A percentile compares a stretch with the other conserved stretches of the same genome.
These are phyloP conservation scores for Xestia rhomboidea DNA, from an alignment of 2,888 invertebrate species.

Conservation along the genomic window DNA sequence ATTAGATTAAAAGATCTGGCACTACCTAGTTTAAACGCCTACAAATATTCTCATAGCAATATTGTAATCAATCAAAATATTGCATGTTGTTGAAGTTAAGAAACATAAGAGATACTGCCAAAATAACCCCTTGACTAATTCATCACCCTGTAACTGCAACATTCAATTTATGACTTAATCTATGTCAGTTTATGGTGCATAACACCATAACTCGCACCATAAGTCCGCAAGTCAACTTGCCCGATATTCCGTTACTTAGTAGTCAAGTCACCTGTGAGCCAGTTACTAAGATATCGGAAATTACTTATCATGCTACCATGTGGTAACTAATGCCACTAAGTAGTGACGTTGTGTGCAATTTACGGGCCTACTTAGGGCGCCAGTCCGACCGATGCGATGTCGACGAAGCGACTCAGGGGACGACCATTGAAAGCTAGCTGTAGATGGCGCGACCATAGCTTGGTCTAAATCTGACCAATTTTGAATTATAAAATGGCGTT, in stretches of 20 bases:
- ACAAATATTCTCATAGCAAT: neutral
- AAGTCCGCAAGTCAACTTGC: constrained; percentile 7
- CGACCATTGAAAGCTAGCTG: neutral
- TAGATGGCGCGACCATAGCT: neutral
- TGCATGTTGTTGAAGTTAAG: neutral
- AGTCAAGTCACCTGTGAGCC: constrained; percentile 41
- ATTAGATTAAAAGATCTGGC: neutral
- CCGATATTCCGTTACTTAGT: constrained; percentile 34
- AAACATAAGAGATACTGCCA: neutral
- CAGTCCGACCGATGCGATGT: neutral
- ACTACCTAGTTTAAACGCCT: constrained; percentile 3
- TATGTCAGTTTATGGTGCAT: neutral
- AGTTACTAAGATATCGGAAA: constrained; percentile 62
- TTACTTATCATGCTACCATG: constrained; percentile 63
- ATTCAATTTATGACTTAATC: neutral
- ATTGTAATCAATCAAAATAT: neutral
- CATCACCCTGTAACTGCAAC: neutral
- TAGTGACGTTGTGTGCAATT: constrained; percentile 58
- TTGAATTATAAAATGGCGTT: no score
- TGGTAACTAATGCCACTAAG: constrained; percentile 51
- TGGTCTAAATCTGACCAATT: neutral
- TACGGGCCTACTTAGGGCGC: constrained; percentile 47
- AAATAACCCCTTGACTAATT: neutral
- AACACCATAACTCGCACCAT: neutral
- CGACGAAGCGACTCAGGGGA: neutral